phyloP scores from a whole-genome alignment of 1,140 invertebrate species.

The Drosophila teissieri region DNA sequence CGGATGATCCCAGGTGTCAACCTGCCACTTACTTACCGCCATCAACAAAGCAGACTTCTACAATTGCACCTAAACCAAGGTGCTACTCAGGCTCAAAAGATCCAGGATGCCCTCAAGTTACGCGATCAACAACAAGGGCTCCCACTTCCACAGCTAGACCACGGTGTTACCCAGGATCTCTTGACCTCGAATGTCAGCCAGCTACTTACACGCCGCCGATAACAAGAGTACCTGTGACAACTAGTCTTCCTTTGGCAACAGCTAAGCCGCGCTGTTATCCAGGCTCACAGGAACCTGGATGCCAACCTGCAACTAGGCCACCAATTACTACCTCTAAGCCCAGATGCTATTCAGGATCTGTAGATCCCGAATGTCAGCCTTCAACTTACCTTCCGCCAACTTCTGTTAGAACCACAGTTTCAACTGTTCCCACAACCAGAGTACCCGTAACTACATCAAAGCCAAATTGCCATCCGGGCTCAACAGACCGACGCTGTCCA shows the following conservation, averaged over 20 bases:
- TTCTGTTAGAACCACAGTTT: slow-evolving; percentile 38
- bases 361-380: slow-evolving; percentile 83
- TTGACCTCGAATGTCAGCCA: slow-evolving; percentile 26
- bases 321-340: slow-evolving; percentile 32
- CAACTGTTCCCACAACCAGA: slow-evolving; percentile 17
- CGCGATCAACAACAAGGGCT: slow-evolving; percentile 24
- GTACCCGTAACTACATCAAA: slow-evolving; percentile 34
- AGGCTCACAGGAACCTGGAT: slow-evolving; percentile 59
- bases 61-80: slow-evolving; percentile 33
- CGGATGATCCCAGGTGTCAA: slow-evolving; percentile 51
- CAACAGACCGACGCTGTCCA: slow-evolving; percentile 34
- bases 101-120: slow-evolving; percentile 42
- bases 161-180: slow-evolving; percentile 49
- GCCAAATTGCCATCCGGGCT: slow-evolving; percentile 55
- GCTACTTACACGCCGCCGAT: slow-evolving; percentile 7
- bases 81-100: slow-evolving; percentile 79
- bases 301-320: slow-evolving; percentile 74
- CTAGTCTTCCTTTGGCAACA: slow-evolving; percentile 18
- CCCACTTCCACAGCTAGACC: slow-evolving; percentile 78
- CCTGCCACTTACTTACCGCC: slow-evolving; percentile 54
- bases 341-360: slow-evolving; percentile 59
- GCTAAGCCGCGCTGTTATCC: slow-evolving; percentile 57
- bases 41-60: slow-evolving; percentile 1
- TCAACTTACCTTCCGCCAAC: slow-evolving; percentile 22
- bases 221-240: not conserved